Conservation (phyloP, 1,140 invertebrate species). For the Zaprionus tsacasi region DNA sequence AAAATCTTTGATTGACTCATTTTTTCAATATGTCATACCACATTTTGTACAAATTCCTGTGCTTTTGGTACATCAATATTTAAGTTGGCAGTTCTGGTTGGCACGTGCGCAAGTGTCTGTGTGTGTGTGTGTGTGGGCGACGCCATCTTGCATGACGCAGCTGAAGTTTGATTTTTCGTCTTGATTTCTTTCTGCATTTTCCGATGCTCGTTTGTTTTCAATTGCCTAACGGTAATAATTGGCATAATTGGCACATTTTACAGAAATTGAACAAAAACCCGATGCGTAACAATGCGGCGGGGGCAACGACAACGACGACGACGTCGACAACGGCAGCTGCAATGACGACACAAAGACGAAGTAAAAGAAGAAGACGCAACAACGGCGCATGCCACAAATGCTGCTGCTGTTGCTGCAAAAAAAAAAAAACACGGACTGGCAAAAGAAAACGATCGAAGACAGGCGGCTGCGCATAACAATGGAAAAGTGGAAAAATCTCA, state of each 20-base stretch:
- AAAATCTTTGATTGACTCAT: no score
- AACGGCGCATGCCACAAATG: conserved; percentile 59
- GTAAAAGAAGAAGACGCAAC: conserved; percentile 38
- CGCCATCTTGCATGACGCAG: conserved; percentile 11
- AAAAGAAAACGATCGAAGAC: conserved; percentile 33
- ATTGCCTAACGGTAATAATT: conserved; percentile 53
- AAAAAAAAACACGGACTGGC: conserved; percentile 26
- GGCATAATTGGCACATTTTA: conserved; percentile 70
- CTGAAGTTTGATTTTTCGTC: conserved; percentile 18
- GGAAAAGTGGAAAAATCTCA: conserved; percentile 68
- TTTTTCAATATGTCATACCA: no score
- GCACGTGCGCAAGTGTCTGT: not conserved
- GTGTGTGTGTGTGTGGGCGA: not conserved
- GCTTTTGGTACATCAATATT: not conserved
- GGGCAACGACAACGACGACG: conserved; percentile 38
- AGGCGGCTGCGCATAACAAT: conserved; percentile 54
- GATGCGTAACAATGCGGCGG: conserved; percentile 50
- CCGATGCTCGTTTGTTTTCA: conserved; percentile 13
- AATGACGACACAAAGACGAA: conserved; percentile 42
- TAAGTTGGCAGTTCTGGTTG: not conserved
- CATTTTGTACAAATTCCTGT: no score
- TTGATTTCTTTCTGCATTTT: not conserved
- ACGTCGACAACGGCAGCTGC: conserved; percentile 28
- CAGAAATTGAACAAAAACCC: conserved; percentile 44
- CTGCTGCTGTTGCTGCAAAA: conserved; percentile 37